Base-by-base conservation (phyloP, 64 coral and sea anemone species). In the Orbicella faveolata region DNA sequence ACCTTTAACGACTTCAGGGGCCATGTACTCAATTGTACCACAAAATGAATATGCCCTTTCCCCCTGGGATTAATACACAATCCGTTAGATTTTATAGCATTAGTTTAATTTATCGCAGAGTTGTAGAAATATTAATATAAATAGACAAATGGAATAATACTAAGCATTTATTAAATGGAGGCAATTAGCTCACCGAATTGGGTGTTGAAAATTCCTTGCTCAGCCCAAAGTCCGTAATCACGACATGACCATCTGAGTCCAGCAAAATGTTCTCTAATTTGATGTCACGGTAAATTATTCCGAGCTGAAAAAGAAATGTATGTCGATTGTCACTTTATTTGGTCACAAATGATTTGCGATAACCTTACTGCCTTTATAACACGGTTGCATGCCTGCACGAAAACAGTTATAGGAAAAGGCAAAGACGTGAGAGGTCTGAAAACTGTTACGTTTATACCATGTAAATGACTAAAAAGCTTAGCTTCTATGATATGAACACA, bases 21-120 rank as follows among this genome's bases (percentile, higher is more conserved):
- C 96, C 96, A 98, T 98, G 79, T 98, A 98, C 35, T 98, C 96
- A 90, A 98, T 98, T 83, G 96, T 98, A 0, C 96, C 96, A 89
- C 96, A 98, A 64, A 98, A 98, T 48, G 96, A 98, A 77, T 98
- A 98, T 12, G 96, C 94, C 35, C 97, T 83, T 59, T 99, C 94
- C 34, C 90, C 88, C 97, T 99, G 35, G 52, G 35, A 53, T 53
- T 12, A 79, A 20, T 36, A 23, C 52, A 76, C 52, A 30, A 77
- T 30, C 18, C 76, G 57, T 85, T 26, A 13, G n/a, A 70, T 70
- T 70, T 10, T 15, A 15, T 3, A 79, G 10, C 16, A 16, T 51
- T 59, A 59, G 1, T 59, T 59, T 59, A 48, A 59, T 59, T 59
- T 12, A 59, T 59, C 13, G 55, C 12, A 59, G 55, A 59, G 55